A percentile compares a stretch with the other conserved stretches of the same genome.
Conservation (phyloP, 2,797 vertebrate species). For the Podarcis siculus region DNA sequence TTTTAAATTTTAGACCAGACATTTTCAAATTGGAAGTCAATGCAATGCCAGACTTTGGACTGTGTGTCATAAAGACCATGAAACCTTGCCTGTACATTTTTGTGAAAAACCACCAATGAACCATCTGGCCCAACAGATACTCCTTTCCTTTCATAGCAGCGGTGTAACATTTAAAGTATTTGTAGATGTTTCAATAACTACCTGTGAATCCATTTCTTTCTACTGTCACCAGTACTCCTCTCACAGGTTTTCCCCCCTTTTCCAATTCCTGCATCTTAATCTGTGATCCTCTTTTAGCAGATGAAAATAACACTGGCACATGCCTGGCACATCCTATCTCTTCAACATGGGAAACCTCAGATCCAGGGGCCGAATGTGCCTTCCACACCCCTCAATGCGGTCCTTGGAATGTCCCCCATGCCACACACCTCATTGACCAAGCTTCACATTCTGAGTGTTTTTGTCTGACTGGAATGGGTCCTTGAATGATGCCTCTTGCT, state of each 20-base stretch:
- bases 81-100: neutral
- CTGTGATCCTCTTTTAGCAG: neutral
- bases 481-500: too few species aligned
- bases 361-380: too few species aligned
- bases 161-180: neutral
- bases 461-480: too few species aligned
- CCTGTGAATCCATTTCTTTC: fast-evolving
- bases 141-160: neutral
- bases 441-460: too few species aligned
- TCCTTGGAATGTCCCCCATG: too few species aligned
- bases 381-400: too few species aligned
- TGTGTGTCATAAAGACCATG: neutral
- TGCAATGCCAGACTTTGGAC: neutral
- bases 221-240: neutral
- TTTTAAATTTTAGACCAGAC: neutral
- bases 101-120: neutral
- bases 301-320: neutral
- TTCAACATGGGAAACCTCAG: too few species aligned
- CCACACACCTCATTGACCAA: too few species aligned
- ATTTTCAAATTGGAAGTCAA: neutral
- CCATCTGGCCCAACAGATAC: neutral
- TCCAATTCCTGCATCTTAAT: neutral
- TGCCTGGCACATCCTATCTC: neutral
- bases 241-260: neutral
- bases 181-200: neutral